Base-by-base conservation (phyloP, 2,797 vertebrate species). In the Brachyalestes nurse region DNA sequence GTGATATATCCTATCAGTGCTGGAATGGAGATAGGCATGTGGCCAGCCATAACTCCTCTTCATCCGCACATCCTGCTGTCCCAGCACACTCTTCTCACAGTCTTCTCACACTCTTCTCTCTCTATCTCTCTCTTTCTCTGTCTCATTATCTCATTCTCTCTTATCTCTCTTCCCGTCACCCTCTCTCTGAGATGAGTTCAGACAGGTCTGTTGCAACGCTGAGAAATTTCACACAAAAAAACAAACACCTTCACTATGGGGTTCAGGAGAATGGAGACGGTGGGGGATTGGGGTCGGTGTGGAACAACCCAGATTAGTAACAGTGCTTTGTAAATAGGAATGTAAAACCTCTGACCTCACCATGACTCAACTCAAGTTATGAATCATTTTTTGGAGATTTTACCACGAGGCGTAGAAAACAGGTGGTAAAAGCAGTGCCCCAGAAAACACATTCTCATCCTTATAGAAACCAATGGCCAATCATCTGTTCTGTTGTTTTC, bases 111-210 rank as follows among this genome's bases (percentile, higher is more conserved):
- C 28, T 61, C 57, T 61, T 53, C 42, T 21, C 40, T 72, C 9
- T 47, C 0, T 69, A 28, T 49, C 53, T 51, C 0, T 60, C 57
- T 61, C 51, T 58, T 60, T 72, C 23, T 40, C 69, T 70, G 42
- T n/a, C 25, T 9, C 45, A 14, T 73, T 55, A 51, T 82, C 45
- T 85, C 71, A 45, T 42, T 42, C 45, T 34, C 40, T 65, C 42
- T 87, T 84, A 72, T 87, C 85, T 85, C 72, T 77, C 61, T 71
- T 53, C 76, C 81, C 81, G 49, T 14, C 64, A 34, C 51, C 77
- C 75, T 87, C 83, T 88, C 84, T 80, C 25, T 34, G 69, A 58
- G 83, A 80, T 90, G 53, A 80, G 87, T 77, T 85, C 83, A 87
- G 89, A 77, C 87, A 88, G 73, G 88, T 86, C 81, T 85, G 25